A percentile compares a stretch with the other conserved stretches of the same genome.
phyloP scores from a whole-genome alignment of 2,888 invertebrate genomes.

The Strigamia crassipes region DNA sequence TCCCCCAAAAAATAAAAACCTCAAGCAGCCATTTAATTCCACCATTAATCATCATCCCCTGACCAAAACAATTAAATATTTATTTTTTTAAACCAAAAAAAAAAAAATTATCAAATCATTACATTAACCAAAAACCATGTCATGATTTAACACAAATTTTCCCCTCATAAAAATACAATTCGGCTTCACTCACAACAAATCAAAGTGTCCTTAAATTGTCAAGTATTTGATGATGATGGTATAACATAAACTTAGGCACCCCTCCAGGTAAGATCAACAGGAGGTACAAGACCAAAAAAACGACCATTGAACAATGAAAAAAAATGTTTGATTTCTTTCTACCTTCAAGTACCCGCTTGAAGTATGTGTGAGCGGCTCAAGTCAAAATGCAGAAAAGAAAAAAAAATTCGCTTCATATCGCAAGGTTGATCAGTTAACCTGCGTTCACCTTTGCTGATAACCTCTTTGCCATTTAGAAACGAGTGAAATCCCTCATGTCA shows the following conservation, averaged over 20 bases:
- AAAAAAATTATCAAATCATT: not conserved
- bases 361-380: not conserved
- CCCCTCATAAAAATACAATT: not conserved
- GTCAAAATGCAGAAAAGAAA: not conserved
- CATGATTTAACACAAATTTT: not conserved
- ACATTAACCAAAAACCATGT: not conserved
- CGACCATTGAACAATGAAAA: not conserved
- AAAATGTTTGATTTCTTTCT: constrained; percentile 11
- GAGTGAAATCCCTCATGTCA: constrained; percentile 22
- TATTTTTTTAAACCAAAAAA: no score
- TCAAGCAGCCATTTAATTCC: not conserved
- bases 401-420: not conserved
- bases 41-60: not conserved
- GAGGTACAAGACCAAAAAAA: not conserved
- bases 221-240: constrained; percentile 7
- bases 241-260: not conserved
- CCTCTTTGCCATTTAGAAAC: constrained; percentile 22
- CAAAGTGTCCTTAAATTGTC: not conserved
- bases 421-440: not conserved
- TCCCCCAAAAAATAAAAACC: not conserved
- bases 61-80: not conserved
- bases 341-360: not conserved
- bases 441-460: constrained; percentile 3
- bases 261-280: constrained; percentile 1
- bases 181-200: not conserved